Evolutionary conservation across 2,113 vertebrate genomes (phyloP).

Genomic region (Pygoscelis adeliae): DNA sequence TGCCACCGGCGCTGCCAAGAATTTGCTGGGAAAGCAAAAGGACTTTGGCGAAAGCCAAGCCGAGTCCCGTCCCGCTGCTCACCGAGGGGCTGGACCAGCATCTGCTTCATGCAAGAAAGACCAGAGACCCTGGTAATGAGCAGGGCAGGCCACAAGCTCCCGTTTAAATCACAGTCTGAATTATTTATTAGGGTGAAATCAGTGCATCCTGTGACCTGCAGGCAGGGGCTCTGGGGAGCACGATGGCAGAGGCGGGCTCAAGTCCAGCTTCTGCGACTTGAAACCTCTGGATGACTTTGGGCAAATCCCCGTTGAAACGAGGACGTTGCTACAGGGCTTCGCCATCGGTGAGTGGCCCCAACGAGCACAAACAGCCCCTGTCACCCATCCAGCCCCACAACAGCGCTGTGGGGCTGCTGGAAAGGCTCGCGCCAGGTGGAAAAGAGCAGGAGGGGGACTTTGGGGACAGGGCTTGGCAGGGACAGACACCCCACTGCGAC

Average conservation of each 20-base stretch:
- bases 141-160: neutral
- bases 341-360: rapidly evolving
- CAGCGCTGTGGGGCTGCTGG: neutral
- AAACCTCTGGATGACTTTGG: neutral
- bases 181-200: neutral
- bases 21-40: neutral
- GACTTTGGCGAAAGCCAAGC: neutral
- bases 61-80: rapidly evolving
- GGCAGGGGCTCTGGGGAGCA: neutral
- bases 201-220: rapidly evolving
- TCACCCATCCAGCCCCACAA: neutral
- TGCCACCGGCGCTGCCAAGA: rapidly evolving
- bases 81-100: neutral
- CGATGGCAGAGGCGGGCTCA: rapidly evolving
- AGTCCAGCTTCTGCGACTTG: rapidly evolving
- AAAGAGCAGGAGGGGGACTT: neutral
- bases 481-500: neutral
- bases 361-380: too few species aligned
- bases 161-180: neutral
- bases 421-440: neutral
- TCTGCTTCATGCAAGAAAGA: neutral
- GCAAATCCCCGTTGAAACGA: rapidly evolving
- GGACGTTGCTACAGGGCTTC: rapidly evolving
- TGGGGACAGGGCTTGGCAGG: neutral
- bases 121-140: neutral